Conservation (phyloP, 2,888 invertebrate genomes). For the Didymodactylos carnosus region DNA sequence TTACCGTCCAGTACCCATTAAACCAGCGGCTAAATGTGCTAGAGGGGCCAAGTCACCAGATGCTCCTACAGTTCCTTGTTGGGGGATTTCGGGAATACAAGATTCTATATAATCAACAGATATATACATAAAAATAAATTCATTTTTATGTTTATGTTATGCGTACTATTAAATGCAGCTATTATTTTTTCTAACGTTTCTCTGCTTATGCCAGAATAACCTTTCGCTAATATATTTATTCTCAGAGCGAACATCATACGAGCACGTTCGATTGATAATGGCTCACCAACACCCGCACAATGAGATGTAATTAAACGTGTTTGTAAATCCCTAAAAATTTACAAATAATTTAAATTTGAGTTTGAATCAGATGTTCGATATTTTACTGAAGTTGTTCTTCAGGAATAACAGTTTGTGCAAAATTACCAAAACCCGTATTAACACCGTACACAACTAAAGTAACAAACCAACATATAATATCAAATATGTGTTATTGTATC, state of each 20-base stretch:
- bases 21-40: slow-evolving; percentile 38
- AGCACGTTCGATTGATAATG: slow-evolving; percentile 42
- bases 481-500: no score
- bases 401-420: slow-evolving; percentile 42
- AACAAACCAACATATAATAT: neutral
- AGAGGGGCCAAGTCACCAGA: slow-evolving; percentile 48
- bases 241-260: slow-evolving; percentile 46
- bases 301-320: slow-evolving; percentile 47
- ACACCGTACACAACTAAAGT: slow-evolving; percentile 43
- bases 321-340: slow-evolving; percentile 40
- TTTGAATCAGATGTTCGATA: no score
- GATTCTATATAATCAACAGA: slow-evolving; percentile 38
- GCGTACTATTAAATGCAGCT: slow-evolving; percentile 41
- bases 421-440: slow-evolving; percentile 50
- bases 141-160: neutral
- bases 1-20: slow-evolving; percentile 49
- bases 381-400: slow-evolving; percentile 41
- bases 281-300: slow-evolving; percentile 46
- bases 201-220: slow-evolving; percentile 46
- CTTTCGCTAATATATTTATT: slow-evolving; percentile 49
- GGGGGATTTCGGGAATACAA: slow-evolving; percentile 47
- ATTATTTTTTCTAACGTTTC: slow-evolving; percentile 42
- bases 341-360: slow-evolving; percentile 2
- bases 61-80: slow-evolving; percentile 50
- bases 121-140: neutral